These are phyloP conservation scores for Scolopax rusticola DNA, from an alignment of 2,797 vertebrate species.

Conservation along the genomic window DNA sequence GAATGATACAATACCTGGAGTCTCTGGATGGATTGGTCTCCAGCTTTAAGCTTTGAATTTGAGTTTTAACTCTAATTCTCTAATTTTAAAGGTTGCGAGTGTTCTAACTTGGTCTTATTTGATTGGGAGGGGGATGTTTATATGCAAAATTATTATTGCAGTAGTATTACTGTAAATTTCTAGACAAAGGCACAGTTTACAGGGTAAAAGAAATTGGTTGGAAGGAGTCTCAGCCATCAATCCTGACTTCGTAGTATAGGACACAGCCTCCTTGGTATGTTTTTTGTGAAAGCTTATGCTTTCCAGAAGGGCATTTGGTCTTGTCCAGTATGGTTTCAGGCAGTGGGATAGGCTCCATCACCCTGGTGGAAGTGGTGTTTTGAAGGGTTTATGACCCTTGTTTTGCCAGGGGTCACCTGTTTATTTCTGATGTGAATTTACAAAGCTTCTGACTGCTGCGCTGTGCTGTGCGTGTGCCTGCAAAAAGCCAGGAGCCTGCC, in stretches of 20 bases:
- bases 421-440: not conserved
- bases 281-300: not conserved
- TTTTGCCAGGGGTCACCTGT: not conserved
- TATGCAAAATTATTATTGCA: not conserved
- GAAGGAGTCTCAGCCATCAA: not conserved
- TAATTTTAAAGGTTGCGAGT: not conserved
- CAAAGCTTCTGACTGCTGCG: not conserved
- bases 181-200: not conserved
- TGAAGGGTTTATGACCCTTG: not conserved
- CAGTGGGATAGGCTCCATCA: not conserved
- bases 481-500: not conserved
- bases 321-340: not conserved
- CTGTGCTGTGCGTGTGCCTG: not conserved
- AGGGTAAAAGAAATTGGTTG: not conserved
- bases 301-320: not conserved
- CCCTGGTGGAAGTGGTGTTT: not conserved
- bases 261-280: rapidly evolving
- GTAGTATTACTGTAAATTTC: not conserved
- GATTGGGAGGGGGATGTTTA: not conserved
- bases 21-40: not conserved
- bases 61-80: not conserved
- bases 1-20: not conserved
- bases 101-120: not conserved
- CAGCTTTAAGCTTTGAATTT: not conserved
- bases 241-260: not conserved